These are phyloP conservation scores for Campoplex nolae DNA, from an alignment of 2,888 invertebrate genomes.

Conservation along the genomic window DNA sequence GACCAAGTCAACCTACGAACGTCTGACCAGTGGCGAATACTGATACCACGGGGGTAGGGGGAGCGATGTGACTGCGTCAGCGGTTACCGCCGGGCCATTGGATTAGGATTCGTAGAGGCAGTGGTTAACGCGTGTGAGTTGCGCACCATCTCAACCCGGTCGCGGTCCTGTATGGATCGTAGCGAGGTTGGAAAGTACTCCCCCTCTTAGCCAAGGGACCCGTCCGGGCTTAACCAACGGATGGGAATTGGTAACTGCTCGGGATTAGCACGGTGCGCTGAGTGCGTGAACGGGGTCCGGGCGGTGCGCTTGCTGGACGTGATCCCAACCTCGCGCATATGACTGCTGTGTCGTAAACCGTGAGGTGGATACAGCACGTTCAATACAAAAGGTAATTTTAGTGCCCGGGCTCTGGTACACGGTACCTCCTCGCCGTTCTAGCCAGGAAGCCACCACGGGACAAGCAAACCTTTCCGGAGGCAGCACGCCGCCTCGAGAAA, in stretches of 20 bases:
- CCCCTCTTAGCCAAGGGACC: too few relatives aligned
- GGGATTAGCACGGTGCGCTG: not conserved
- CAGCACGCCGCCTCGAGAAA: too few relatives aligned
- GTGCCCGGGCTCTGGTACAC: not conserved
- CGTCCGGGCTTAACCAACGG: too few relatives aligned
- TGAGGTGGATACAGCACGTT: constrained; percentile 27
- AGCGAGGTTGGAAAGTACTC: constrained; percentile 26
- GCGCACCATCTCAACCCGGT: not conserved
- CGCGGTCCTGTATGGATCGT: constrained; percentile 9
- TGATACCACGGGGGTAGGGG: constrained; percentile 31
- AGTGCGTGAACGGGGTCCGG: not conserved
- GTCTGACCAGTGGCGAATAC: constrained; percentile 3
- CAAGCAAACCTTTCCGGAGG: too few relatives aligned
- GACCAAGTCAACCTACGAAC: constrained; percentile 3
- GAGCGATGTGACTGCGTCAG: not conserved
- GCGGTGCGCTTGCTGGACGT: constrained; percentile 30
- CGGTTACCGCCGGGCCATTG: not conserved
- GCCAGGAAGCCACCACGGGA: too few relatives aligned
- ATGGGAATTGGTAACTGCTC: not conserved
- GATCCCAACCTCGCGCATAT: constrained; percentile 26
- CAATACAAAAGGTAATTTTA: constrained; percentile 11
- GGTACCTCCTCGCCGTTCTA: too few relatives aligned
- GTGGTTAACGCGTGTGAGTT: constrained; percentile 28
- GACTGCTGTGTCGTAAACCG: constrained; percentile 33
- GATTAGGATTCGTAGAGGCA: constrained; percentile 24